Base-by-base conservation (phyloP, 2,888 invertebrate species). In the Lypha dubia region DNA sequence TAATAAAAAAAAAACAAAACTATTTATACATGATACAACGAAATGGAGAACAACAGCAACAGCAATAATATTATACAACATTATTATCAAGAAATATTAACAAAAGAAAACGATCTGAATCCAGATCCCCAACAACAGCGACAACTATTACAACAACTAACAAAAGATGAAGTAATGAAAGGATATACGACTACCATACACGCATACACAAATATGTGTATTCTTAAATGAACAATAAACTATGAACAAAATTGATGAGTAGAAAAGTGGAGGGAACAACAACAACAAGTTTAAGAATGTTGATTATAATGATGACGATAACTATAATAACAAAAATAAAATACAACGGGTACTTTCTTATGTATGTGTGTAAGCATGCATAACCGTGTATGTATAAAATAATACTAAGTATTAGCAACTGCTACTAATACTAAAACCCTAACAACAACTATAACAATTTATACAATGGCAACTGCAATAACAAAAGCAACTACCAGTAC, bases 221-320 rank as follows among this genome's bases (percentile, higher is more conserved):
- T 44, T n/a, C 6, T 35, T 32, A 60, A 74, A 67, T 60, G 74
- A 74, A 74, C 80, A 80, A 60, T 74, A 74, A 74, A 67, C 80
- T 67, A 67, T 60, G 67, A 46, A 41, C 38, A 41, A 77, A 53
- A 60, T 60, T 9, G 22, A 73, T 58, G 41, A 71, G 41, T 38
- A 46, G n/a, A 65, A 22, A 56, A 46, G 63, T 6, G 22, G 13
- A 74, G 28, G 46, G 49, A 51, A 49, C 38, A 67, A 60, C 76
- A 62, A n/a, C n/a, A n/a, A n/a, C n/a, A n/a, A n/a, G 67, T 68
- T 56, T 35, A 77, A 67, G 77, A 74, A 86, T 83, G 85, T 81
- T 74, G 74, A 79, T 74, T 86, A 84, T 86, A 87, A 87, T 87
- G 86, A 81, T 75, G 81, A 73, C 76, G 68, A 85, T 44, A 53